Base-by-base conservation (phyloP, 2,888 invertebrate species). In the Scaptomyza cyrtandrae region DNA sequence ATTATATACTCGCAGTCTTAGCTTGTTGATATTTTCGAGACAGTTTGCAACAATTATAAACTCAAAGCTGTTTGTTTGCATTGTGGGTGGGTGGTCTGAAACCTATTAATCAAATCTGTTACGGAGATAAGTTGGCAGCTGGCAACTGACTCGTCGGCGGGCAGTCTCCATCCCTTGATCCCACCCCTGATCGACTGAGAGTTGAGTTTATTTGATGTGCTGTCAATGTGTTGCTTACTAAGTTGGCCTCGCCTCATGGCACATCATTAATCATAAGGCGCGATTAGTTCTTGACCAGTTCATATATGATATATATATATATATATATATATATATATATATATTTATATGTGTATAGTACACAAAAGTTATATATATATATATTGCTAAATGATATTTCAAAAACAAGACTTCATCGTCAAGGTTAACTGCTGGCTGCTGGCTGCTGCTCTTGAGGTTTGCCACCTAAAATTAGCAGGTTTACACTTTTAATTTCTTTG, bases 401-500 rank as follows among this genome's bases (percentile, higher is more conserved):
- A 73, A 70, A 44, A 6, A 10, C 6, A 14, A 41, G 16, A 19
- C 27, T 60, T 41, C 41, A 35, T 19, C 27, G 19, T 41, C 46
- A 41, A 44, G 56, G 19, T 33, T 41, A 16, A 45, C 49, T 64
- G 41, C 10, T 35, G 19, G 13, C n/a, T n/a, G n/a, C n/a, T n/a
- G n/a, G n/a, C n/a, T n/a, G n/a, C n/a, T n/a, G n/a, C n/a, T n/a
- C n/a, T n/a, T n/a, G 19, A 48, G 63, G 63, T 61, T 60, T 55
- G 64, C 64, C 39, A 57, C 53, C 72, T 62, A 14, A 84, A 84
- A 78, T 81, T 81, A 59, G 69, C 70, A 59, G 66, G 54, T 77
- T 87, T 69, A 87, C 86, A 87, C 88, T 85, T 80, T 85, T 87
- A 68, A 82, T 85, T 85, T 87, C 74, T 54, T 53, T 49, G 29